These are phyloP conservation scores for Novumbra hubbsi DNA, from an alignment of 2,797 vertebrate species.

Conservation along the genomic window DNA sequence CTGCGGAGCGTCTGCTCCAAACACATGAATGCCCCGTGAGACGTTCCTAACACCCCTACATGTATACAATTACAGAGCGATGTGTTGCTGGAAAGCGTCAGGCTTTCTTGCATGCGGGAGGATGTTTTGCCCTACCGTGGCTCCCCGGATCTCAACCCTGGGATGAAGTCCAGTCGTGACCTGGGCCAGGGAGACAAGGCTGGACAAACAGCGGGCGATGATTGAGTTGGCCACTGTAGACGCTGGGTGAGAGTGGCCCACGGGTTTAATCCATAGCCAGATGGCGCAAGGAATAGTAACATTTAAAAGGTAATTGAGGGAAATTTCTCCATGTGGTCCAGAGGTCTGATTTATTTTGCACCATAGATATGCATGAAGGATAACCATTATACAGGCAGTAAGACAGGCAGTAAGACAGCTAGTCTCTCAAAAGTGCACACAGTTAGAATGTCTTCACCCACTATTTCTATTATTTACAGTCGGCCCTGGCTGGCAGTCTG, in stretches of 20 bases:
- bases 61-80: neutral
- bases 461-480: conserved; percentile 1
- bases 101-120: neutral
- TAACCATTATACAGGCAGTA: neutral
- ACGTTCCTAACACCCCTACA: neutral
- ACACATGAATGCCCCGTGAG: neutral
- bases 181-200: neutral
- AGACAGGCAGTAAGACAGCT: neutral
- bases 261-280: neutral
- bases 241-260: neutral
- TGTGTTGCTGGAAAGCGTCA: neutral
- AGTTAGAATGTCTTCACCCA: neutral
- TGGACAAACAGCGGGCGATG: neutral
- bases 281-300: neutral
- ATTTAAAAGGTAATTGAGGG: neutral
- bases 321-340: neutral
- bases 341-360: neutral
- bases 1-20: neutral
- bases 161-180: neutral
- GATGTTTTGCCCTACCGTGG: neutral
- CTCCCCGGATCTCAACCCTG: neutral
- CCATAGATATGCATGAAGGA: neutral
- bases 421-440: neutral
- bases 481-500: neutral
- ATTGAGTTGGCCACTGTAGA: neutral